Evolutionary conservation across 1,140 invertebrate genomes (phyloP), one percentile per base, ranked within the genome.

Genomic region (Lerema accius): DNA sequence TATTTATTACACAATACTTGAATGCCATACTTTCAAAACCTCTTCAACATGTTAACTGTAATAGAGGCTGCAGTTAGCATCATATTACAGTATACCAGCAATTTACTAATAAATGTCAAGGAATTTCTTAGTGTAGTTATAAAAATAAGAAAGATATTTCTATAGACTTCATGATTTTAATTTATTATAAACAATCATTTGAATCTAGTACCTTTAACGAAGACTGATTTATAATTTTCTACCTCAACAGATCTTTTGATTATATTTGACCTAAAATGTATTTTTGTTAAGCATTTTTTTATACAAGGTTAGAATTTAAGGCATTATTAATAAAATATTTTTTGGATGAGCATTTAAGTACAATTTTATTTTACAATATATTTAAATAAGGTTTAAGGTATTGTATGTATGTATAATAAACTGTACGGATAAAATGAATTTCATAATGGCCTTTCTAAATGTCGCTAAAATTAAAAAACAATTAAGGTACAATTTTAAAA

Each of bases 201-300:
- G 40, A 42, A 55, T 26, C 17, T 53, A 40, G 50, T 53, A 53
- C 50, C 50, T 53, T 19, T 13, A 19, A 40, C 40, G 23, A 53
- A 53, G 50, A 53, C 50, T 53, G 50, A 53, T 53, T 53, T 53
- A 53, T 53, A 53, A 40, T 53, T 53, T 53, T 53, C 50, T 53
- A 53, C 50, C 50, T 53, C 50, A 53, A 53, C n/a, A 26, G 11
- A 17, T 53, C 16, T 42, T 40, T 48, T 42, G 15, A 11, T 37
- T 37, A 37, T 37, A 37, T 37, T 37, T 37, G 35, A 37, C 37
- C 16, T 17, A n/a, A 51, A 37, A 16, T 37, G 15, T 51, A 35
- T 51, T 51, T 51, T 51, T 51, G 32, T 15, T 17, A 50, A 50
- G 37, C 6, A 3, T 53, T 53, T 53, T 42, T 53, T 42, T 53